Base-by-base conservation (phyloP, 1,140 invertebrate species). In the Eurosta solidaginis region DNA sequence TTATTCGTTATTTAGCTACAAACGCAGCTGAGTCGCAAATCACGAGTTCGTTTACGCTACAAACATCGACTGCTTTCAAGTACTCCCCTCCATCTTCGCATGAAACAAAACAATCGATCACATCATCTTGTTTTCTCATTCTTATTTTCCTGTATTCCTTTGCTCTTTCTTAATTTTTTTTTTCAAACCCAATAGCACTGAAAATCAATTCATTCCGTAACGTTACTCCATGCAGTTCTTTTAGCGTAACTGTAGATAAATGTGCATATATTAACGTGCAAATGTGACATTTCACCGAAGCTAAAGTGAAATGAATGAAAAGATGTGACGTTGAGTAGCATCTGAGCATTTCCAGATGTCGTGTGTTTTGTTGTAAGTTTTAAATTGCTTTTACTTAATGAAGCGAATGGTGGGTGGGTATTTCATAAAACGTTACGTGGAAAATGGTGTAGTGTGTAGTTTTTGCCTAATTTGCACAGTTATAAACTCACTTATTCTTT, bases 301-400 rank as follows among this genome's bases (percentile, higher is more conserved):
- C 40, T 40, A 22, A 68, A 68, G 20, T 5, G 52, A 20, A 68
- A 68, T 68, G 59, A 68, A 42, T 59, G 54, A 29, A 59, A 59
- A 33, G 54, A 17, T 33, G 33, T 68, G 59, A 68, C 59, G 59
- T 68, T 42, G 59, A 36, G 40, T 68, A n/a, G 33, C 59, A n/a
- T 68, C n/a, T 40, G 59, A 68, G 59, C 27, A 27, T 68, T 68
- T 29, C 59, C 59, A 68, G 59, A 40, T 68, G 59, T 68, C n/a
- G 3, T 14, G n/a, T 4, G 45, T 47, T n/a, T 9, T 4, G 59
- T 20, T 1, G 33, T 12, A 0, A 1, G 7, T 0, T 20, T 29
- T 17, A 1, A 1, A 25, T 54, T 22, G 22, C 52, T 12, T 54
- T 5, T 54, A 9, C 52, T 29, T 17, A 7, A 22, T 12, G n/a